Percentiles rank a stretch among this genome's conserved stretches.
Conservation (phyloP, 2,888 invertebrate species). For the Sialis lutaria region DNA sequence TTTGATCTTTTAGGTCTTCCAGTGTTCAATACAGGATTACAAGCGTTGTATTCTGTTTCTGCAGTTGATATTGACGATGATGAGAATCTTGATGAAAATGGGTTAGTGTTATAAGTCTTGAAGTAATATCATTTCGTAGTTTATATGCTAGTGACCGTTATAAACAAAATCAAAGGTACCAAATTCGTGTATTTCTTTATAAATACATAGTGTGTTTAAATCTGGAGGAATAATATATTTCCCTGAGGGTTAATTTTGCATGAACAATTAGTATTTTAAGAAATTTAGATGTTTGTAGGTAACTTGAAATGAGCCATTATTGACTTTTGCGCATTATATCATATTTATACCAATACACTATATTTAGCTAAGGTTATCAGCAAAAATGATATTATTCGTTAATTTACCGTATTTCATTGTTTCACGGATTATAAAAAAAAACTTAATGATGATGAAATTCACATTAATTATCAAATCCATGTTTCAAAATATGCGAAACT, state of each 20-base stretch:
- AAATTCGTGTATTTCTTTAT: neutral
- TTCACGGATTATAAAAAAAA: too few species aligned
- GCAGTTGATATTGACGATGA: conserved; percentile 18
- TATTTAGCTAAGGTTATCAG: too few species aligned
- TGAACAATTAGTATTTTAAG: neutral
- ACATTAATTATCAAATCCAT: too few species aligned
- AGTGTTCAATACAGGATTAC: conserved; percentile 51
- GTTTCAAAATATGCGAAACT: too few species aligned
- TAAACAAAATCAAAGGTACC: neutral
- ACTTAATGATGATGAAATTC: too few species aligned
- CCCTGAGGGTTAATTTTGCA: too few species aligned
- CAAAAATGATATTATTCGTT: too few species aligned
- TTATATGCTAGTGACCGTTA: neutral
- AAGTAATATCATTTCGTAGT: neutral
- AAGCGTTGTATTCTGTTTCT: conserved; percentile 27
- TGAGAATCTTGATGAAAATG: conserved; percentile 11
- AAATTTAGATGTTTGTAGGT: neutral
- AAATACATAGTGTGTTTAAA: neutral
- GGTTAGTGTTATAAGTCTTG: conserved; percentile 10
- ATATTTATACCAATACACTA: too few species aligned
- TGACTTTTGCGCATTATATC: too few species aligned
- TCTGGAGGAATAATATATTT: too few species aligned
- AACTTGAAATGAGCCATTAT: neutral
- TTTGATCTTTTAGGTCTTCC: conserved; percentile 66
- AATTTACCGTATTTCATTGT: too few species aligned